Percentiles rank a stretch among this genome's conserved stretches.
phyloP scores from a whole-genome alignment of 2,113 vertebrate species.

The Polypterus senegalus region DNA sequence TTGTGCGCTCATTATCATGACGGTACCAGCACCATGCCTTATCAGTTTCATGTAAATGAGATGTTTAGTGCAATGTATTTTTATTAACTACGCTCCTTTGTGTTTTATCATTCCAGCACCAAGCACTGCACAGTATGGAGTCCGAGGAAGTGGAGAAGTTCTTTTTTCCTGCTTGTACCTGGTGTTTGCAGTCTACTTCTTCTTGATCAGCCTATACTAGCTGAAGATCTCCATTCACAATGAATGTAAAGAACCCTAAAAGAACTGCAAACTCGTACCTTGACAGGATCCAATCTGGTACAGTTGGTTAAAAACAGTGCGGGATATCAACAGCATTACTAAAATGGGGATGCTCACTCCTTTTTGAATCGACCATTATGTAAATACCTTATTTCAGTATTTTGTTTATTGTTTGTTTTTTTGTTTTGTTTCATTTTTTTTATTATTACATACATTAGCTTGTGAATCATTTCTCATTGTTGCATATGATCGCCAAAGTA shows the following conservation, averaged over 20 bases:
- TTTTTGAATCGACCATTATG: conserved; percentile 81
- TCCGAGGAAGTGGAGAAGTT: conserved; percentile 73
- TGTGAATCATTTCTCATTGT: conserved; percentile 83
- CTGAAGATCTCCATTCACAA: conserved; percentile 72
- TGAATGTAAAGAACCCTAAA: conserved; percentile 74
- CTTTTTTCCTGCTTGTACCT: conserved; percentile 86
- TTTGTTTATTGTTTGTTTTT: conserved; percentile 36
- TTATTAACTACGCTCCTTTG: conserved; percentile 26
- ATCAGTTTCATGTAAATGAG: no score
- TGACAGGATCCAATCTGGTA: conserved; percentile 86
- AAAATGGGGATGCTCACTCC: conserved; percentile 65
- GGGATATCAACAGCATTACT: conserved; percentile 78
- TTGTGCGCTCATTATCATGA: no score
- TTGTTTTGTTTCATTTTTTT: conserved; percentile 22
- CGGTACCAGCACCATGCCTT: no score
- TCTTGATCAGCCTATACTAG: conserved; percentile 81
- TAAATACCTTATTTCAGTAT: conserved; percentile 85
- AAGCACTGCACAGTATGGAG: conserved; percentile 88
- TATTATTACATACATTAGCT: conserved; percentile 70
- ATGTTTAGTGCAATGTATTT: conserved; percentile 17
- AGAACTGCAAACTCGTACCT: conserved; percentile 82
- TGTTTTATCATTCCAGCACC: conserved; percentile 69
- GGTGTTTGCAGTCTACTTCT: conserved; percentile 79
- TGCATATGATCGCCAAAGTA: conserved; percentile 7
- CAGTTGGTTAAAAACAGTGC: conserved; percentile 73